Evolutionary conservation across 1,140 invertebrate species (phyloP).

Genomic region (Dinoponera quadriceps): DNA sequence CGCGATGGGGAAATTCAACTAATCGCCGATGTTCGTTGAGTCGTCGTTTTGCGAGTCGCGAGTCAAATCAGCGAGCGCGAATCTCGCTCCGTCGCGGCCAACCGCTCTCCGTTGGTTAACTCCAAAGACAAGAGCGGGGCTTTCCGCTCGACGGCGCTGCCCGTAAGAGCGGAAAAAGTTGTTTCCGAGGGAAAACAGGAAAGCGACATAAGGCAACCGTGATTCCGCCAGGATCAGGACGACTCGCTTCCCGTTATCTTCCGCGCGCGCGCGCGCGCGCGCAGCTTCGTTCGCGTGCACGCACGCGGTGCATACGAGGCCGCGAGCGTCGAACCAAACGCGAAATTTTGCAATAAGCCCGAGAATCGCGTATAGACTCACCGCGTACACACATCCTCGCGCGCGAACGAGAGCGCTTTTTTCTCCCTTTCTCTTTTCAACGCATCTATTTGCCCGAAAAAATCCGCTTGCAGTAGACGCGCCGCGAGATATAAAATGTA

Average conservation of each 20-base stretch:
- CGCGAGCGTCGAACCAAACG: slow-evolving; percentile 43
- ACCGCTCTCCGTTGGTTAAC: too few relatives aligned
- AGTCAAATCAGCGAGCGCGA: too few relatives aligned
- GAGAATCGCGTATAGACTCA: slow-evolving; percentile 27
- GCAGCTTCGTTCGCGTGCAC: neutral
- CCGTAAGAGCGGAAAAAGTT: neutral
- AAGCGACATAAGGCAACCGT: neutral
- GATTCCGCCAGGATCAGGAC: slow-evolving; percentile 17
- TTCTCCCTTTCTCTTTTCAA: slow-evolving; percentile 11
- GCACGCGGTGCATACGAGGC: slow-evolving; percentile 10
- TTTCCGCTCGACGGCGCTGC: too few relatives aligned
- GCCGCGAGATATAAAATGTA: slow-evolving; percentile 48
- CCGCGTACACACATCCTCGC: neutral
- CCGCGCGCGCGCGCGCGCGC: slow-evolving; percentile 26
- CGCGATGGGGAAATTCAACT: too few relatives aligned
- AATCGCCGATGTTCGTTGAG: too few relatives aligned
- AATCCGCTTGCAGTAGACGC: slow-evolving; percentile 36
- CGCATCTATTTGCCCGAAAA: slow-evolving; percentile 52
- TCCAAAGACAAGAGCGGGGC: too few relatives aligned
- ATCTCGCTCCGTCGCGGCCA: too few relatives aligned
- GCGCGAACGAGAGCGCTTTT: neutral
- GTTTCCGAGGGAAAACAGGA: slow-evolving; percentile 12
- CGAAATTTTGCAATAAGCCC: slow-evolving; percentile 40
- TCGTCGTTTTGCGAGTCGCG: too few relatives aligned
- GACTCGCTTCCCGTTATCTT: slow-evolving; percentile 49